Percentiles rank a stretch among this genome's conserved stretches.
Evolutionary conservation across 2,113 vertebrate species (phyloP).

Genomic region (Silurus asotus): DNA sequence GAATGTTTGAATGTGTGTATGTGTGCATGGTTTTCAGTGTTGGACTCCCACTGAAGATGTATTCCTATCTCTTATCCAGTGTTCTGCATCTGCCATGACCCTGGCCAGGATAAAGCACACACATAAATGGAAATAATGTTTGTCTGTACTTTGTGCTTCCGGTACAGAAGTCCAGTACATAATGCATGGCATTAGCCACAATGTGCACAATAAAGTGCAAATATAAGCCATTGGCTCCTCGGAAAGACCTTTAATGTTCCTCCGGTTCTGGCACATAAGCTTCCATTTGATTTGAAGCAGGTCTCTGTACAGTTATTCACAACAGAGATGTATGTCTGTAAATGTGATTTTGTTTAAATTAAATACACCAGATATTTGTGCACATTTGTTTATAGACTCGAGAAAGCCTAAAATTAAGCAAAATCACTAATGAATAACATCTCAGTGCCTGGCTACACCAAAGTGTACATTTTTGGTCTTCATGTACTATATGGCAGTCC

Average conservation of each 20-base stretch:
- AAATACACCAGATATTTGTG: not conserved
- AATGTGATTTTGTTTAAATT: not conserved
- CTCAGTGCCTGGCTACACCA: no score
- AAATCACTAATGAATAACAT: no score
- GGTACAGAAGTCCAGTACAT: not conserved
- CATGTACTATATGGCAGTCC: no score
- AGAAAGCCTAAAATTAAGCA: not conserved
- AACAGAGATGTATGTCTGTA: not conserved
- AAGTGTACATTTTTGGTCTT: no score
- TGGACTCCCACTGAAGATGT: not conserved
- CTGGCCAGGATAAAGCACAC: not conserved
- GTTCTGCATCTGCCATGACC: not conserved
- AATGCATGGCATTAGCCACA: not conserved
- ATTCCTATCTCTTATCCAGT: not conserved
- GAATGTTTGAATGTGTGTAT: no score
- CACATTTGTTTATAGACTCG: not conserved
- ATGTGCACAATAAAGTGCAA: not conserved
- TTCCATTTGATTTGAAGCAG: not conserved
- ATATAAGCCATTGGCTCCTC: not conserved
- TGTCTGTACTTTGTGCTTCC: not conserved
- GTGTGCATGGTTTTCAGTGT: no score
- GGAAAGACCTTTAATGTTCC: not conserved
- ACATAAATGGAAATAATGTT: not conserved
- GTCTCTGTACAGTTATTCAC: not conserved
- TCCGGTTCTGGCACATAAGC: not conserved